phyloP scores from a whole-genome alignment of 2,888 invertebrate genomes.

The Thera obeliscata region DNA sequence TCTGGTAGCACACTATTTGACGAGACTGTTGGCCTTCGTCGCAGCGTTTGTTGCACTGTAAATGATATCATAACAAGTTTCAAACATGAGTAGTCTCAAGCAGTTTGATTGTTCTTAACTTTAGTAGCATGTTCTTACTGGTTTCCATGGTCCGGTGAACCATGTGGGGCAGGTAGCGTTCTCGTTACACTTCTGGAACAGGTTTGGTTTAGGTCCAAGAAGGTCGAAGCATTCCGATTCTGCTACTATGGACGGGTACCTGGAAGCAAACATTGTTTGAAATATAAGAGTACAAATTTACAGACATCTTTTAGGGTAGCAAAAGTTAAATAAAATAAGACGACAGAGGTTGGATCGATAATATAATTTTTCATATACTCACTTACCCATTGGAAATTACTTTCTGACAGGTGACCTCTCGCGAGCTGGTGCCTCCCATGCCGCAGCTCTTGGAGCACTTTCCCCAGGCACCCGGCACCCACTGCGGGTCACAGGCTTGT shows the following conservation, averaged over 20 bases:
- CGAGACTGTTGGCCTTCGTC: conserved; percentile 94
- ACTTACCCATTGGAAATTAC: conserved; percentile 88
- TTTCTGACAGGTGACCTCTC: conserved; percentile 92
- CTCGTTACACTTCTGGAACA: conserved; percentile 89
- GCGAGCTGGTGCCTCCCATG: conserved; percentile 87
- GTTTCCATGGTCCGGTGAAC: conserved; percentile 95
- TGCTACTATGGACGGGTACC: conserved; percentile 87
- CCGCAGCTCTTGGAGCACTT: conserved; percentile 94
- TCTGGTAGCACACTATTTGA: conserved; percentile 91
- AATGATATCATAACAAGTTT: not conserved
- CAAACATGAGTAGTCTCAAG: too few species aligned
- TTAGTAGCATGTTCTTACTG: conserved; percentile 83
- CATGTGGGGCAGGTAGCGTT: conserved; percentile 93
- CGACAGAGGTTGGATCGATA: too few species aligned
- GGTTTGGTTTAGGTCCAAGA: conserved; percentile 88
- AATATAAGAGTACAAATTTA: too few species aligned
- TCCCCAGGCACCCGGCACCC: conserved; percentile 92
- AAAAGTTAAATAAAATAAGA: too few species aligned
- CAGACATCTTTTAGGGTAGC: too few species aligned
- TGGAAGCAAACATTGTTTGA: conserved; percentile 42
- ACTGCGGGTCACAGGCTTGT: conserved; percentile 91
- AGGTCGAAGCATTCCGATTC: conserved; percentile 89
- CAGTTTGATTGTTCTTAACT: not conserved
- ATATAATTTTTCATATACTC: not conserved
- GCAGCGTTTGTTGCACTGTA: conserved; percentile 95